Evolutionary conservation across 2,113 vertebrate species (phyloP).

Genomic region (Spheniscus mendiculus): DNA sequence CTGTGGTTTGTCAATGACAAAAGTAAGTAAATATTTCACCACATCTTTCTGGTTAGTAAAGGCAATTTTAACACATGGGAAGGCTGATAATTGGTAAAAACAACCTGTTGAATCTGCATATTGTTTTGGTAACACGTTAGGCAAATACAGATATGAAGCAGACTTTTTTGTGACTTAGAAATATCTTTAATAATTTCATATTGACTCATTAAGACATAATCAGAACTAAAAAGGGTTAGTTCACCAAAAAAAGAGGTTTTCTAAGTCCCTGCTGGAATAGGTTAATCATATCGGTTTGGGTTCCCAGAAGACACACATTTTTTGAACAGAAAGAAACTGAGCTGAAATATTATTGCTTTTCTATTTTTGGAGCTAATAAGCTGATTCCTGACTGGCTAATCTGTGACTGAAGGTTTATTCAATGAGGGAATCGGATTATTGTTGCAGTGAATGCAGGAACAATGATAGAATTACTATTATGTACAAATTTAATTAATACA

Average conservation of each 20-base stretch:
- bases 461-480: neutral
- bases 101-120: neutral
- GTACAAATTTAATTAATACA: neutral
- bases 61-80: neutral
- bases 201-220: neutral
- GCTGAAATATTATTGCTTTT: neutral
- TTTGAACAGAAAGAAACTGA: neutral
- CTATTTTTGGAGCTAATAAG: neutral
- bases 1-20: neutral
- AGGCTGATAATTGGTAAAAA: neutral
- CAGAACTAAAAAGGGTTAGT: neutral
- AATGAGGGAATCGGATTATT: neutral
- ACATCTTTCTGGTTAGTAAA: neutral
- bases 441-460: neutral
- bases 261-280: neutral
- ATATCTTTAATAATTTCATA: neutral
- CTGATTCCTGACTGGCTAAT: neutral
- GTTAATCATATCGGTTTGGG: accelerated
- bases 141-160: neutral
- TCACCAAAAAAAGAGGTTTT: neutral
- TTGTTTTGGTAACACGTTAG: neutral
- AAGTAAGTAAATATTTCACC: neutral
- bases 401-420: constrained; percentile 20
- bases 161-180: neutral
- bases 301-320: neutral